A percentile compares a stretch with the other conserved stretches of the same genome.
Conservation (phyloP, 2,797 vertebrate genomes). For the Leucoraja ocellata region DNA sequence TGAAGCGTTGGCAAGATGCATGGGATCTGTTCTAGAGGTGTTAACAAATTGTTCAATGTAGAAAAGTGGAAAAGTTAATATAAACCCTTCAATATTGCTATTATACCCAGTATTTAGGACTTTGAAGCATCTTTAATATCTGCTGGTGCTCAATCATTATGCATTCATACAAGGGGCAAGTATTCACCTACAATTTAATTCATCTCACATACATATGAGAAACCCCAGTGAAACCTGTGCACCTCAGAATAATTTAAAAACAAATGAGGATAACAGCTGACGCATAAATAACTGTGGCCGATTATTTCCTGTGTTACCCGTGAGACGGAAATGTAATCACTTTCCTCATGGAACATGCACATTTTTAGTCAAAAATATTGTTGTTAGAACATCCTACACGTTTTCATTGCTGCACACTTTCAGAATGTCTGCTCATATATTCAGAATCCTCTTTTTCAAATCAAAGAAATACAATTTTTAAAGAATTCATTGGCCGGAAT, state of each 20-base stretch:
- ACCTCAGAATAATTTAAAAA: slow-evolving; percentile 13
- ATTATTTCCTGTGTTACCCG: slow-evolving; percentile 39
- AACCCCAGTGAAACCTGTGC: slow-evolving; percentile 16
- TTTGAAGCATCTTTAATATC: background rate
- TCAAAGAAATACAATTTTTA: background rate
- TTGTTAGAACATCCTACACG: background rate
- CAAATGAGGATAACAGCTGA: slow-evolving; percentile 30
- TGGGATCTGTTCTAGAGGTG: slow-evolving; percentile 30
- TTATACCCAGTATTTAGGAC: background rate
- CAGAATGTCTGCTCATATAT: background rate
- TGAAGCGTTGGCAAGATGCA: too few species aligned
- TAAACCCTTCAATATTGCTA: background rate
- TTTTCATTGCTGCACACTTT: background rate
- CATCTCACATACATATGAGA: background rate
- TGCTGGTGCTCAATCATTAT: too few species aligned
- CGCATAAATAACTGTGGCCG: slow-evolving; percentile 38
- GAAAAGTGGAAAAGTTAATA: background rate
- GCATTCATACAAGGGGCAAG: background rate
- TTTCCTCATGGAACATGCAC: slow-evolving; percentile 41
- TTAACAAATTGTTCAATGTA: background rate
- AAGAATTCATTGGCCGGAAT: background rate
- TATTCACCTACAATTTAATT: background rate
- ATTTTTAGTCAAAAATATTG: slow-evolving; percentile 21
- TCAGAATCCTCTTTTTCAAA: slow-evolving; percentile 26
- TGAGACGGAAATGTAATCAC: slow-evolving; percentile 38